Base-by-base conservation (phyloP, 2,888 invertebrate species). In the Ischnura elegans region DNA sequence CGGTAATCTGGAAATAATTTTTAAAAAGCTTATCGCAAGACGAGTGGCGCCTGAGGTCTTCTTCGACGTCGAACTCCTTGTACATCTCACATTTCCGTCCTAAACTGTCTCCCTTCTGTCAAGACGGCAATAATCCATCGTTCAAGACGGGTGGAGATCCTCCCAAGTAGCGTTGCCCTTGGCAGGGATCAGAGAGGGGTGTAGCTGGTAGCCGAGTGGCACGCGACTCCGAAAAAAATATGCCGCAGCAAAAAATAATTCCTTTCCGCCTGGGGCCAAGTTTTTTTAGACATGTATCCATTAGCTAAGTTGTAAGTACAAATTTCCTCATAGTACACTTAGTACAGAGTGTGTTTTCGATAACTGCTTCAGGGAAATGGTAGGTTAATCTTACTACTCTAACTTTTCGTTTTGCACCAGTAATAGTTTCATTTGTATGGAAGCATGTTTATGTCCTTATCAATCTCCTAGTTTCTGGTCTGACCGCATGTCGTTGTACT, bases 41-140 rank as follows among this genome's bases (percentile, higher is more conserved):
- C 29, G 76, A 36, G 76, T 0, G 76, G 16, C 76, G 76, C 76
- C 76, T 13, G 16, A 25, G 36, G 76, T 25, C n/a, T n/a, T 76
- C 76, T 36, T 19, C 51, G 36, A 36, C 76, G 36, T 8, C 29
- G 29, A 36, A 36, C 76, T 36, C 76, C 13, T 61, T 25, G 61
- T 76, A 76, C 36, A 76, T 36, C 76, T 76, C 0, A 36, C 36
- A 1, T 76, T 6, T 29, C 76, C 76, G 29, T 36, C 76, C 13
- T 61, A 5, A 6, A 13, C 61, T 25, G 29, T 16, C 76, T 16
- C 6, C 29, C 66, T n/a, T 6, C 66, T 6, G 2, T 36, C 76
- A 76, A 76, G 76, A 76, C 76, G 16, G 76, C 76, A 36, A 76
- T 76, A 76, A 76, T 76, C 76, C 76, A 76, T 76, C 76, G 76